Evolutionary conservation across 2,888 invertebrate genomes (phyloP).

Genomic region (Rhagonycha fulva): DNA sequence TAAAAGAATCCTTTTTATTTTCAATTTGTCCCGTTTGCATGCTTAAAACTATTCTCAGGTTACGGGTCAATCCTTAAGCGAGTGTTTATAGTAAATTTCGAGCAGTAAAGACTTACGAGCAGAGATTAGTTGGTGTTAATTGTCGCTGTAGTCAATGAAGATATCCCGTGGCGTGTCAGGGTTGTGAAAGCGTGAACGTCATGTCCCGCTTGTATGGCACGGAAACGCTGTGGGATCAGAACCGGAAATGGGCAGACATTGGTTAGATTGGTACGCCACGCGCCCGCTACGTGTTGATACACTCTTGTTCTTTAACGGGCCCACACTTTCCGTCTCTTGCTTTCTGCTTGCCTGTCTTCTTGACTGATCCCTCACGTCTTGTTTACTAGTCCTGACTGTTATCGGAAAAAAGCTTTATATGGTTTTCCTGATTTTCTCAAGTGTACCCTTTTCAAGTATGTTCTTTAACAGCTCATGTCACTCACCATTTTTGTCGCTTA

Average conservation of each 20-base stretch:
- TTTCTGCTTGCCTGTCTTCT: conserved; percentile 31
- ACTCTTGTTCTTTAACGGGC: conserved; percentile 41
- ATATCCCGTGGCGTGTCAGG: conserved; percentile 43
- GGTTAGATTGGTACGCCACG: conserved; percentile 50
- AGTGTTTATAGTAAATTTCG: conserved; percentile 14
- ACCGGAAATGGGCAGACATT: conserved; percentile 52
- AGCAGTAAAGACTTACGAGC: conserved; percentile 28
- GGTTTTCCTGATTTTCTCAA: conserved; percentile 37
- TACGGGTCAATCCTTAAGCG: conserved; percentile 4
- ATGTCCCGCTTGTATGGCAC: conserved; percentile 47
- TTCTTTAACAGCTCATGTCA: conserved; percentile 7
- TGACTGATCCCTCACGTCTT: conserved; percentile 47
- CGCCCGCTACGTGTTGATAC: conserved; percentile 51
- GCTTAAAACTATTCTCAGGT: not conserved
- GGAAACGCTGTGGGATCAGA: conserved; percentile 47
- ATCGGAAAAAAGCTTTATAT: conserved; percentile 43
- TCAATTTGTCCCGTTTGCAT: not conserved
- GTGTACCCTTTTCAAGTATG: conserved; percentile 25
- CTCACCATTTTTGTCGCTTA: not conserved
- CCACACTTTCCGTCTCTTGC: conserved; percentile 33
- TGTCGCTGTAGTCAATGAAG: conserved; percentile 45
- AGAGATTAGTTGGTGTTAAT: conserved; percentile 43
- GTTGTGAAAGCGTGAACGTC: conserved; percentile 44
- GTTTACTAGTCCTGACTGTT: conserved; percentile 41
- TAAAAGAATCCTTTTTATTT: not conserved